Evolutionary conservation across 2,888 invertebrate genomes (phyloP).

Genomic region (Pyrgus malvae): DNA sequence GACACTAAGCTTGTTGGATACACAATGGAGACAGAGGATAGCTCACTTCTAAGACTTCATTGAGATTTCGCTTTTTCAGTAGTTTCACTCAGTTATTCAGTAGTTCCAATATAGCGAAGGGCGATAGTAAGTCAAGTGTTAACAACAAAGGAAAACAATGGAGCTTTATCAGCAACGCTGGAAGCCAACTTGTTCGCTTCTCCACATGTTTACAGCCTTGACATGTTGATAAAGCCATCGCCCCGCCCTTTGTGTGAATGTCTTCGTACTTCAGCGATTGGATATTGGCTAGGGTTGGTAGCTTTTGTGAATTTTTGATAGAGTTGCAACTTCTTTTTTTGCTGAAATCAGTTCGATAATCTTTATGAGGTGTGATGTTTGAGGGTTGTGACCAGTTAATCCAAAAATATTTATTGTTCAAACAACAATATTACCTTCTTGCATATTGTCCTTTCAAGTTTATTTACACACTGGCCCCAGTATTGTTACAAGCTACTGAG

Average conservation of each 20-base stretch:
- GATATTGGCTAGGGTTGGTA: constrained; percentile 15
- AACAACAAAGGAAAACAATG: constrained; percentile 56
- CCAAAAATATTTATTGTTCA: too few relatives aligned
- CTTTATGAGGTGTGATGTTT: too few relatives aligned
- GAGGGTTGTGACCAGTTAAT: too few relatives aligned
- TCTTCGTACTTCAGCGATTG: constrained; percentile 19
- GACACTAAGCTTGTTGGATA: neutral
- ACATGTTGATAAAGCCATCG: constrained; percentile 64
- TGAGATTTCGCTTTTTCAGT: constrained; percentile 15
- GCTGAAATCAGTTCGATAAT: too few relatives aligned
- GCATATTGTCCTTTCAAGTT: too few relatives aligned
- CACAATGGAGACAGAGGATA: neutral
- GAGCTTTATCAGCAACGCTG: constrained; percentile 51
- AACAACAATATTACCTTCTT: too few relatives aligned
- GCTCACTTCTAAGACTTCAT: constrained; percentile 1
- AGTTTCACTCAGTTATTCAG: constrained; percentile 25
- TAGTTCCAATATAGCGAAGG: constrained; percentile 29
- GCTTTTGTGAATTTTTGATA: too few relatives aligned
- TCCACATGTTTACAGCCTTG: constrained; percentile 44
- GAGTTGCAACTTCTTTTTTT: too few relatives aligned
- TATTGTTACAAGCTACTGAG: constrained; percentile 7
- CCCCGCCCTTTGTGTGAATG: constrained; percentile 26
- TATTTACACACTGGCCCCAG: too few relatives aligned
- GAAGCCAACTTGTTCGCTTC: constrained; percentile 44
- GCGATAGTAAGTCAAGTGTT: constrained; percentile 48